phyloP scores from a whole-genome alignment of 92 coral and sea anemone species.

The Pocillopora grandis region DNA sequence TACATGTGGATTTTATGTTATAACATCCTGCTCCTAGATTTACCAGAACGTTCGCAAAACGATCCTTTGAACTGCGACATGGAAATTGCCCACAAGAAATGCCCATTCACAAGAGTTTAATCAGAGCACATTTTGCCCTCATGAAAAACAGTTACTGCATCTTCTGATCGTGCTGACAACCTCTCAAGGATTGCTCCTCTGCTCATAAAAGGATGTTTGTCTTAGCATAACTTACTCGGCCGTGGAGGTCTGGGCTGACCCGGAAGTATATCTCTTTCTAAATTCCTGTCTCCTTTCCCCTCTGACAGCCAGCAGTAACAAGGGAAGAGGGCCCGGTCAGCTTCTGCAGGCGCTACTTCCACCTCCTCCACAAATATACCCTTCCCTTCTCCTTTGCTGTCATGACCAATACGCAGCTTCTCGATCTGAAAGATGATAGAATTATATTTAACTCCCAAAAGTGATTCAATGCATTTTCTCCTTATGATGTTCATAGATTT shows the following conservation, averaged over 20 bases:
- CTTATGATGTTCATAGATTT: not conserved
- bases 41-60: too few species aligned
- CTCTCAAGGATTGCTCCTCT: too few species aligned
- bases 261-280: conserved; percentile 86
- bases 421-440: conserved; percentile 50
- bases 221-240: conserved; percentile 64
- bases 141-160: too few species aligned
- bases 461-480: not conserved
- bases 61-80: too few species aligned
- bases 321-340: conserved; percentile 89
- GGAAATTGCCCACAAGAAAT: too few species aligned
- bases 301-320: conserved; percentile 95
- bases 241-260: conserved; percentile 88
- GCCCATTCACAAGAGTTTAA: too few species aligned
- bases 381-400: conserved; percentile 83
- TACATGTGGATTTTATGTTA: too few species aligned
- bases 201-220: not conserved
- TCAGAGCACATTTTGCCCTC: too few species aligned
- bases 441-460: too few species aligned
- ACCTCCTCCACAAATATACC: conserved; percentile 92
- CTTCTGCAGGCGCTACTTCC: conserved; percentile 86
- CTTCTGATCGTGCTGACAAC: too few species aligned
- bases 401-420: conserved; percentile 92
- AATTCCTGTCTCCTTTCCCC: conserved; percentile 75
- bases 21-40: too few species aligned